phyloP scores from a whole-genome alignment of 2,888 invertebrate species.

The Tolmerus cingulatus region DNA sequence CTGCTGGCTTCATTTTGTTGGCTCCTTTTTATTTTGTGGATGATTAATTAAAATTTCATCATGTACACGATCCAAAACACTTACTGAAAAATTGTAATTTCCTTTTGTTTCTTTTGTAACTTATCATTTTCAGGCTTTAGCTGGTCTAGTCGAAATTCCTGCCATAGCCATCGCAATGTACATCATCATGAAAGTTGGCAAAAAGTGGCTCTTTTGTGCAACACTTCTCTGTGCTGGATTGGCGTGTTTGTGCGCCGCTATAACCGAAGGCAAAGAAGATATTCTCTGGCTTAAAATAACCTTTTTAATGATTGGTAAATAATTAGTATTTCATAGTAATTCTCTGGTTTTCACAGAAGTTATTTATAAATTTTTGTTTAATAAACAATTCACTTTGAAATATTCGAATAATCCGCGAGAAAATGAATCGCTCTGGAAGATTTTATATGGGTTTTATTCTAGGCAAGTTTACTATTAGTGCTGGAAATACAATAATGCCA shows the following conservation, averaged over 20 bases:
- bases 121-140: conserved; percentile 65
- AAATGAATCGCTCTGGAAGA: background rate
- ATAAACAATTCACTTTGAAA: background rate
- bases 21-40: background rate
- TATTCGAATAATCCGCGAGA: background rate
- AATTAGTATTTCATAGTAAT: background rate
- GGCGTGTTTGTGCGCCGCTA: conserved; percentile 72
- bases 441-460: background rate
- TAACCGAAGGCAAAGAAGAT: conserved; percentile 66
- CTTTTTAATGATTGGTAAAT: conserved; percentile 75
- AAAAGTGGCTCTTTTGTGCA: conserved; percentile 75
- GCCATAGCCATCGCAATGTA: conserved; percentile 79
- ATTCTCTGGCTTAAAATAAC: conserved; percentile 75
- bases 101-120: conserved; percentile 33
- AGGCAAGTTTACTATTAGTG: conserved; percentile 77
- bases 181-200: conserved; percentile 76
- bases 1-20: background rate
- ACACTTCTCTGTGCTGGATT: conserved; percentile 74
- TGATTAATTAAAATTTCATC: conserved; percentile 1
- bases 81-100: background rate
- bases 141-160: conserved; percentile 80
- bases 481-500: conserved; percentile 81
- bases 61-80: background rate
- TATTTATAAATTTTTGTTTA: conserved; percentile 6
- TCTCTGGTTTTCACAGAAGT: background rate